Evolutionary conservation across 2,888 invertebrate species (phyloP), one percentile per base, ranked within the genome.

Genomic region (Sylvicola cinctus): DNA sequence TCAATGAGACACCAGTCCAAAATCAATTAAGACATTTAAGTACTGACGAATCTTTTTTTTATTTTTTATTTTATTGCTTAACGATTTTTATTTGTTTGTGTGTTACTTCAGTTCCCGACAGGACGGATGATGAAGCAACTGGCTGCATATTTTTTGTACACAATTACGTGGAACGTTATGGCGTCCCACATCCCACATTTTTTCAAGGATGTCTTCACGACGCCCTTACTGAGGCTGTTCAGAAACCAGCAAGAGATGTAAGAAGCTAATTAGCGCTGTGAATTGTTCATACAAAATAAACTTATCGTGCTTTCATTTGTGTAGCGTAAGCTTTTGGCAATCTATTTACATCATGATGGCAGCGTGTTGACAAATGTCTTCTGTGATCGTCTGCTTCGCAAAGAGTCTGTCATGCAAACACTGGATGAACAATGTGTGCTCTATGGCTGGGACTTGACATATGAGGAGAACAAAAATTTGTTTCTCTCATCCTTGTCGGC

Each of bases 371-470:
- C 90, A 26, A 93, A 98, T 60, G 93, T 96, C 42, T 98, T 96
- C 67, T 93, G 95, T 61, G 87, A 90, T 36, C 87, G 90, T 55
- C 66, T 91, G 39, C 64, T 96, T 43, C 90, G 91, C 54, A 80
- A 79, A 47, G 90, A 91, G 50, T 79, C 83, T 13, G 80, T 95
- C 33, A 73, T 90, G 48, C 80, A 87, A 51, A 81, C 84, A 39
- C 68, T 98, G 31, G 74, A 79, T 36, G 75, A 74, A 37, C 88
- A 91, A 63, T 96, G 90, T 58, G 65, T 95, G 31, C 69, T 90
- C 3, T 96, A 91, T 73, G 93, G 93, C 38, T 98, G 96, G 96
- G 96, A 96, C 58, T 68, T 95, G 44, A 90, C 95, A 8, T 72
- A 75, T 45, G 78, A 83, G 41, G 71, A 77, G 43, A 95, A 95